Evolutionary conservation across 2,888 invertebrate genomes (phyloP), one percentile per base, ranked within the genome.

Genomic region (Tethea ocularis): DNA sequence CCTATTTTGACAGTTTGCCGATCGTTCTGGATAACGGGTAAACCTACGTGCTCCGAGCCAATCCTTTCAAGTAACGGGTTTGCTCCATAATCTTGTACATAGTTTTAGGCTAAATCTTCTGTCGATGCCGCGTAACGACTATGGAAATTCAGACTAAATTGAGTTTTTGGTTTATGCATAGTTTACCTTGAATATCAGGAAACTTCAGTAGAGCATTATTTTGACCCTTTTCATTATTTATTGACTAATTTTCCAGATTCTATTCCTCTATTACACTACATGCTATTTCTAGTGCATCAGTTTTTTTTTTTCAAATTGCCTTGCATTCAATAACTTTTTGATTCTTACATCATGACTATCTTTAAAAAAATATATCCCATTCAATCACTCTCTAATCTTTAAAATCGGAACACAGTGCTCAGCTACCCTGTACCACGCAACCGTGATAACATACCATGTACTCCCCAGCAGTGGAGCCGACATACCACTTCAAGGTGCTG

Each of bases 401-500:
- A 54, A 57, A n/a, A 36, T 59, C 58, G 57, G 63, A 68, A 77
- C 80, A 77, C 80, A 78, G 72, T 74, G 69, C 70, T 78, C 74
- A 73, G 69, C 70, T 78, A 73, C 72, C 55, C 60, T 59, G 57
- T 20, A 59, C 64, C 56, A 38, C 53, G 57, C 52, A 56, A 57
- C 61, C 60, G 69, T 77, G 72, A 72, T 63, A 66, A 63, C 66
- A 62, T 56, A 51, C 74, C 62, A 64, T 71, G 71, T 86, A 60
- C 57, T 82, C 83, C 88, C 67, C 93, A 96, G 95, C 96, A 87
- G 96, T 96, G 94, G 97, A 97, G 95, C 96, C 96, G 87, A 96
- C 97, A 83, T 97, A 97, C 94, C 98, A 99, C 94, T 97, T 99
- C 94, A 99, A 99, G 94, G 97, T 98, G 83, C 94, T 99, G 94